A percentile compares a stretch with the other conserved stretches of the same genome.
These are phyloP conservation scores for Oreotrochilus melanogaster DNA, from an alignment of 2,113 vertebrate species.

Conservation along the genomic window DNA sequence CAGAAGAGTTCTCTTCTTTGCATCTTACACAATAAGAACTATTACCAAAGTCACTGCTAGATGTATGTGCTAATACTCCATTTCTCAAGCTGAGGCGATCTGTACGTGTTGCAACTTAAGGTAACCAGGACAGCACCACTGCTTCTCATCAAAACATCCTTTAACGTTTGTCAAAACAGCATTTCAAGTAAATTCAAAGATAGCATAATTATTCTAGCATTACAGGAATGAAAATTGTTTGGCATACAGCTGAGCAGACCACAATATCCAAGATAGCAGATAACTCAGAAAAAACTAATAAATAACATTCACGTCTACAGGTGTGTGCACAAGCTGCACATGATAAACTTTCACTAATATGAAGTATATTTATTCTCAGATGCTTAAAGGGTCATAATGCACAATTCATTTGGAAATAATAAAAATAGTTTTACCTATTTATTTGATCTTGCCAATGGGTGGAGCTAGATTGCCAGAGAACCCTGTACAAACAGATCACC, in stretches of 20 bases:
- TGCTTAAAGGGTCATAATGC: not conserved
- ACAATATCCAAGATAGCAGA: no score
- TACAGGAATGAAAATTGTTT: not conserved
- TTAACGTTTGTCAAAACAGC: not conserved
- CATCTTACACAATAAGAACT: not conserved
- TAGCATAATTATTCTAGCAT: not conserved
- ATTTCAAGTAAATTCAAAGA: not conserved
- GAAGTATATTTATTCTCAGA: not conserved
- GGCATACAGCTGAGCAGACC: rapidly evolving
- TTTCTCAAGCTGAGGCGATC: not conserved
- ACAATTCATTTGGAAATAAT: not conserved
- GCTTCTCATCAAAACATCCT: not conserved
- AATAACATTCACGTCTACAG: not conserved
- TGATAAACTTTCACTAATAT: not conserved
- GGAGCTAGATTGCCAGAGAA: not conserved
- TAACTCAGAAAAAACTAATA: not conserved
- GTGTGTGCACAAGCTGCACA: not conserved
- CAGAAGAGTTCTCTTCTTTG: not conserved
- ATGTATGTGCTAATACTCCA: not conserved
- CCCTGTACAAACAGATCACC: rapidly evolving
- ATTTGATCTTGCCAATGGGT: not conserved
- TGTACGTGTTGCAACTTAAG: not conserved
- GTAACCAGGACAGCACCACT: not conserved
- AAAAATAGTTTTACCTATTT: not conserved
- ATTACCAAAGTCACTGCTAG: not conserved